These are phyloP conservation scores for Nezara viridula DNA, from an alignment of 2,888 invertebrate species.

Conservation along the genomic window DNA sequence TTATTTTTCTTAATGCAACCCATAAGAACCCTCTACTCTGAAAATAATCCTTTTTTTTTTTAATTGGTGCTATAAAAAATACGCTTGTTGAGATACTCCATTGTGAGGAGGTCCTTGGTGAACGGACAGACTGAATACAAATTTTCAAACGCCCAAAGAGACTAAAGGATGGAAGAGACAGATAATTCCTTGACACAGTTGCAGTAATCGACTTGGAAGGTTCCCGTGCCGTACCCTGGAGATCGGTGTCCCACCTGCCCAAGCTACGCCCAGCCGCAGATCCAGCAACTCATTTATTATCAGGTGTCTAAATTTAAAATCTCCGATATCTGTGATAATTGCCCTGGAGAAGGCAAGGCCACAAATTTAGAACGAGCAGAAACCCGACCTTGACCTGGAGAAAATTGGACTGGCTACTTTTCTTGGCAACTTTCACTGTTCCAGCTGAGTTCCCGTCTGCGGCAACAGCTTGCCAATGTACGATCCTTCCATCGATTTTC, in stretches of 20 bases:
- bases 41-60: no score
- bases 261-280: not conserved
- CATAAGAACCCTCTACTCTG: no score
- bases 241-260: not conserved
- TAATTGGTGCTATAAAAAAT: no score
- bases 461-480: not conserved
- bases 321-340: not conserved
- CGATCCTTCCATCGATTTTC: not conserved
- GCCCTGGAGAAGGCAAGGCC: conserved; percentile 1
- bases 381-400: conserved; percentile 39
- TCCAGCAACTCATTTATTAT: not conserved
- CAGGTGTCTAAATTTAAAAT: not conserved
- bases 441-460: not conserved
- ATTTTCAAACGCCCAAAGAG: not conserved
- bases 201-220: not conserved
- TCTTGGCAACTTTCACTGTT: conserved; percentile 15
- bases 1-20: no score
- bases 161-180: not conserved
- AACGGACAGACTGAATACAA: not conserved
- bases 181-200: conserved; percentile 27
- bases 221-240: not conserved
- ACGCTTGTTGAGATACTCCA: no score
- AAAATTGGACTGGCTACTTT: conserved; percentile 43
- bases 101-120: no score
- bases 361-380: conserved; percentile 13